Percentiles rank a stretch among this genome's conserved stretches.
phyloP scores from a whole-genome alignment of 2,113 vertebrate genomes.

The Rhineura floridana region DNA sequence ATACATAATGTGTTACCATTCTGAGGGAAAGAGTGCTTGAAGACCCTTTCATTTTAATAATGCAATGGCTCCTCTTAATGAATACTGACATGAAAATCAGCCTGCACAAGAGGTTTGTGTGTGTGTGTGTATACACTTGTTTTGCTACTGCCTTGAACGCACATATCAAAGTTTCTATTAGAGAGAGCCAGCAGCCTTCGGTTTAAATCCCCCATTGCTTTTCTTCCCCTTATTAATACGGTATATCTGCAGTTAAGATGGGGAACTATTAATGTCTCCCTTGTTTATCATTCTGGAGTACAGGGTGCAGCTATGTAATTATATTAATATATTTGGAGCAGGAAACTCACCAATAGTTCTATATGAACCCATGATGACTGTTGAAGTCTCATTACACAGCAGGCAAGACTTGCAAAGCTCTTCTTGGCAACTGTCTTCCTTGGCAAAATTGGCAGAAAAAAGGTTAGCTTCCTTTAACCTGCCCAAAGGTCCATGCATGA shows the following conservation, averaged over 20 bases:
- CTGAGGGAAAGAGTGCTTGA: not conserved
- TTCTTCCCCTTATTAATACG: constrained; percentile 22
- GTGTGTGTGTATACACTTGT: not conserved
- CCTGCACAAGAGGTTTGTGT: not conserved
- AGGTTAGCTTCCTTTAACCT: not conserved
- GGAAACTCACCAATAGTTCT: not conserved
- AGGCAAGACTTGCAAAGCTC: not conserved
- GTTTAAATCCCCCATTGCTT: not conserved
- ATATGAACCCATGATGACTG: not conserved
- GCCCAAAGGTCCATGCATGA: not conserved
- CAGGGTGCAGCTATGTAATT: not conserved
- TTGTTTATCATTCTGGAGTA: constrained; percentile 32
- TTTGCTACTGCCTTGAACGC: not conserved
- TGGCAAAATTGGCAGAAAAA: not conserved
- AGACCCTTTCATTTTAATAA: not conserved
- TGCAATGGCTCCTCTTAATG: not conserved
- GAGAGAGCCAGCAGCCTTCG: accelerated
- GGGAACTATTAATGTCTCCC: not conserved
- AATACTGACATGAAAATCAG: not conserved
- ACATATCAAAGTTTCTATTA: not conserved
- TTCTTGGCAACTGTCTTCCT: not conserved
- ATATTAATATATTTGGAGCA: not conserved
- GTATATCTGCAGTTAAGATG: not conserved
- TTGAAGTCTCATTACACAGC: not conserved
- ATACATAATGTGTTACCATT: not conserved